phyloP scores from a whole-genome alignment of 1,140 invertebrate species.

The Neoseiulus cucumeris region DNA sequence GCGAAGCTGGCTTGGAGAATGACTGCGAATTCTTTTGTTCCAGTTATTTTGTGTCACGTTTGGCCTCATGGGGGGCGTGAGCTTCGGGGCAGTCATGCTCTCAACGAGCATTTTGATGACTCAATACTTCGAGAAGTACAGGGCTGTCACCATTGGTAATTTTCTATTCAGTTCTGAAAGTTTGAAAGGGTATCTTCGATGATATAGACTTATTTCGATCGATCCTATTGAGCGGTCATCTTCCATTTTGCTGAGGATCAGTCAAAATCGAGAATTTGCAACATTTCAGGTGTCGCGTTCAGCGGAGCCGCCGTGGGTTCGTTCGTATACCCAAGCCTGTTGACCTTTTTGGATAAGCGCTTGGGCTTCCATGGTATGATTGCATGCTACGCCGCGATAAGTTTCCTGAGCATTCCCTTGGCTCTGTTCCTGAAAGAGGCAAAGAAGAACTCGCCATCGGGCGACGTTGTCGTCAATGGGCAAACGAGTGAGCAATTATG shows the following conservation, averaged over 20 bases:
- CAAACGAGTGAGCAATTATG: no score
- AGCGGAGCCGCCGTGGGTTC: not conserved
- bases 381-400: not conserved
- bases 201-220: no score
- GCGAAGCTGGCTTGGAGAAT: no score
- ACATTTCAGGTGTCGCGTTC: not conserved
- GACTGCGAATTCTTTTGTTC: no score
- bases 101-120: not conserved
- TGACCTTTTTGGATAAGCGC: not conserved
- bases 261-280: no score
- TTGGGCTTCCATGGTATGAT: not conserved
- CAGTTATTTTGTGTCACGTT: not conserved
- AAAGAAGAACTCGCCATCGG: no score
- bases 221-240: no score
- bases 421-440: not conserved
- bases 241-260: no score
- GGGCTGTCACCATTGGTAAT: not conserved
- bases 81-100: not conserved
- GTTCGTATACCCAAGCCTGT: not conserved
- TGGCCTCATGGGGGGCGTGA: not conserved
- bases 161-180: not conserved
- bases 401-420: not conserved
- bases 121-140: not conserved
- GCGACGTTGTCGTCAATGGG: no score
- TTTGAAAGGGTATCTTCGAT: no score